Evolutionary conservation across 2,113 vertebrate genomes (phyloP).

Genomic region (Craseonycteris thonglongyai): DNA sequence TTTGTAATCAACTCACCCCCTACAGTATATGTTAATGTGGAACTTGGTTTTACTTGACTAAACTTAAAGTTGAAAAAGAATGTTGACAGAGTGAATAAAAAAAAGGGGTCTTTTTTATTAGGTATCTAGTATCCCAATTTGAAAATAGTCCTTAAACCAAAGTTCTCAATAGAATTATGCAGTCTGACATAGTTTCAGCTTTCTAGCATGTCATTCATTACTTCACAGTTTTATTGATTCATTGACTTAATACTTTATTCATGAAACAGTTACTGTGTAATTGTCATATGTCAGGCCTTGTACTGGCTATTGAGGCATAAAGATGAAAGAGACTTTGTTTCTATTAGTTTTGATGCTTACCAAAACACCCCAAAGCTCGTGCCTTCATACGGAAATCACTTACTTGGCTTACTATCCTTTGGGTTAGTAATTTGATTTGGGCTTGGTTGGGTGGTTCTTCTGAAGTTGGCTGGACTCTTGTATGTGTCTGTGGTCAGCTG

Average conservation of each 20-base stretch:
- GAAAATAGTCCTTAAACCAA: not conserved
- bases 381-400: not conserved
- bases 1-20: not conserved
- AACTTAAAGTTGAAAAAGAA: not conserved
- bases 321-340: not conserved
- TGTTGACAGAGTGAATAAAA: not conserved
- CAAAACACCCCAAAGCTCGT: not conserved
- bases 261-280: not conserved
- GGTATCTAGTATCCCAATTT: not conserved
- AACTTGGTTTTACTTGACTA: not conserved
- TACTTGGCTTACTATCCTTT: not conserved
- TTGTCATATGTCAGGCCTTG: not conserved
- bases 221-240: not conserved
- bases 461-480: not conserved
- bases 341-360: not conserved
- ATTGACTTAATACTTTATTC: not conserved
- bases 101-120: not conserved
- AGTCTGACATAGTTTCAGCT: not conserved
- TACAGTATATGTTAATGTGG: not conserved
- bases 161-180: not conserved
- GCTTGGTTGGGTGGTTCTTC: conserved; percentile 18
- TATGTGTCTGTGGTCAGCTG: not conserved
- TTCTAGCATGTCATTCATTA: not conserved
- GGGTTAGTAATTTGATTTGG: not conserved
- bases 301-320: not conserved